Evolutionary conservation across 2,888 invertebrate genomes (phyloP).

Genomic region (Digitonthophagus gazella): DNA sequence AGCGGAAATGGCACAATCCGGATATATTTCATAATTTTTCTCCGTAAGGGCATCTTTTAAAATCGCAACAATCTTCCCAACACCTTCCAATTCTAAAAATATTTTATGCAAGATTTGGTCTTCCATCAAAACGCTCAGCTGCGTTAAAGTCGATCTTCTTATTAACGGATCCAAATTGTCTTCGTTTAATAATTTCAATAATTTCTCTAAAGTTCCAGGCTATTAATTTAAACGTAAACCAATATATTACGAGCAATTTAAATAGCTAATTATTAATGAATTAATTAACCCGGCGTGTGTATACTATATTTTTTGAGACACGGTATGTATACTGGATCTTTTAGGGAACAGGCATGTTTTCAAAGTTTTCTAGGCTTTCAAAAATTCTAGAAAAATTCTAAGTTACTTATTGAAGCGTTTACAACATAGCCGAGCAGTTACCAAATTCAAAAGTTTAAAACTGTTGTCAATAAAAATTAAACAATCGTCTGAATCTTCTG

Average conservation of each 20-base stretch:
- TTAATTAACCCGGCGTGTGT: not conserved
- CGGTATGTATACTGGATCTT: no score
- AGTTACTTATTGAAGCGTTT: not conserved
- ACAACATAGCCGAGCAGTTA: no score
- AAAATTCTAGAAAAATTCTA: not conserved
- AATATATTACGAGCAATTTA: no score
- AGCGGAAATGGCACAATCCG: conserved; percentile 55
- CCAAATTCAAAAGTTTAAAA: no score
- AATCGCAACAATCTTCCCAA: conserved; percentile 54
- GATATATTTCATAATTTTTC: conserved; percentile 53
- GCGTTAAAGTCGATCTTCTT: conserved; percentile 65
- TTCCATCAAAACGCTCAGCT: conserved; percentile 65
- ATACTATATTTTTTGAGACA: no score
- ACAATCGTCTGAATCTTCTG: no score
- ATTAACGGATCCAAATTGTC: conserved; percentile 61
- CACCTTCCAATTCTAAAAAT: conserved; percentile 60
- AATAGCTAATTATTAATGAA: no score
- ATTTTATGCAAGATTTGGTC: conserved; percentile 61
- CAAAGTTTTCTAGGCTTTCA: no score
- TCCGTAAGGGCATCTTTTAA: conserved; percentile 52
- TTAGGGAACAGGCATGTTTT: no score
- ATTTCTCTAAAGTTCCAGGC: conserved; percentile 53
- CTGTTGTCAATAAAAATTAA: no score
- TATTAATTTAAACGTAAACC: conserved; percentile 44
- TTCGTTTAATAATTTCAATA: conserved; percentile 48